These are phyloP conservation scores for Resseliella maxima DNA, from an alignment of 2,888 invertebrate genomes.

Conservation along the genomic window DNA sequence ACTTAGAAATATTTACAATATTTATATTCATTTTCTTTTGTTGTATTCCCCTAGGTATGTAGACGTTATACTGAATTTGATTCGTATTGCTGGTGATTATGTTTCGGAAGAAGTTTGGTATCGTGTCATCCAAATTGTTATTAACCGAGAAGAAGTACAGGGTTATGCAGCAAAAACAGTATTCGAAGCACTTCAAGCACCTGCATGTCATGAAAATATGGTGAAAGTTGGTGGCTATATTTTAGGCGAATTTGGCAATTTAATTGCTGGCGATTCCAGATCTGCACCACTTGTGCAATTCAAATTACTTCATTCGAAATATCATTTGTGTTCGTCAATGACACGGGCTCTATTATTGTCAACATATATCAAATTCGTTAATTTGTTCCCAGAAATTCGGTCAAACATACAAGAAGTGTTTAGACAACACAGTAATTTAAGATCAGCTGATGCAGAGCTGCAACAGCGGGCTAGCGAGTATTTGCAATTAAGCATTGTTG, in stretches of 20 bases:
- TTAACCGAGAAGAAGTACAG: slow-evolving; percentile 99
- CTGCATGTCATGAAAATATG: slow-evolving; percentile 99
- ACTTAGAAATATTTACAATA: no score
- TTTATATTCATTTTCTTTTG: no score
- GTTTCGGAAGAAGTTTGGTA: slow-evolving; percentile 99
- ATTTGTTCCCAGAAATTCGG: slow-evolving; percentile 98
- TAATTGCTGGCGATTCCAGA: slow-evolving; percentile 97
- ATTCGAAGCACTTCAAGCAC: slow-evolving; percentile 98
- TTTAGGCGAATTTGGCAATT: slow-evolving; percentile 98
- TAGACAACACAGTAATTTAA: slow-evolving; percentile 92
- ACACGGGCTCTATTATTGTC: slow-evolving; percentile 96
- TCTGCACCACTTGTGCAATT: slow-evolving; percentile 98
- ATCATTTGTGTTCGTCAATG: slow-evolving; percentile 96
- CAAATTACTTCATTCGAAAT: slow-evolving; percentile 97
- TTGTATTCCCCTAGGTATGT: no score
- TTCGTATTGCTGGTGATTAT: slow-evolving; percentile 99
- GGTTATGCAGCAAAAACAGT: slow-evolving; percentile 99
- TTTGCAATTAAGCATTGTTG: slow-evolving; percentile 93
- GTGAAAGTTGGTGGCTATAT: slow-evolving; percentile 99
- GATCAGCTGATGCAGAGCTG: slow-evolving; percentile 97
- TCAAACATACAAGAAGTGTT: slow-evolving; percentile 95
- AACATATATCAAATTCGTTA: slow-evolving; percentile 99
- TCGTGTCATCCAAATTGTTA: slow-evolving; percentile 98
- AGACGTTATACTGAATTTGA: slow-evolving; percentile 98
- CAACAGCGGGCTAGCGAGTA: slow-evolving; percentile 99